Base-by-base conservation (phyloP, 23 tunicate species). In the Botrylloides violaceus region DNA sequence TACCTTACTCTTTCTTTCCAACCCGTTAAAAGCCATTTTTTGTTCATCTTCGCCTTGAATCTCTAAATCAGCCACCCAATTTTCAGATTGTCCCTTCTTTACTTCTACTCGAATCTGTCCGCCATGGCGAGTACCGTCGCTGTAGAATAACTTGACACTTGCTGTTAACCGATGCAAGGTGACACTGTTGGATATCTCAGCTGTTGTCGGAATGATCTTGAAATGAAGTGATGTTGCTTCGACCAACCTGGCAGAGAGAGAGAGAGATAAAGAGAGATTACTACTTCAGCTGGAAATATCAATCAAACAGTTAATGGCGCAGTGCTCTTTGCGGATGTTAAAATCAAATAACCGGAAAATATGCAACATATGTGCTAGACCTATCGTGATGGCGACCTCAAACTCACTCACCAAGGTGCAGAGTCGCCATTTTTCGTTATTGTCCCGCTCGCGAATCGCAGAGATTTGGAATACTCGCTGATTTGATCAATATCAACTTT, bases 381-480 rank as follows among this genome's bases (percentile, higher is more conserved):
- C 28, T 20, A 23, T 9, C 1, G 4, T 6, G 7, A 68, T 35
- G 64, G 24, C 20, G 2, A n/a, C n/a, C n/a, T n/a, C n/a, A n/a
- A n/a, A n/a, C n/a, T n/a, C n/a, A n/a, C 80, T 62, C 20, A 78
- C 64, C 66, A 82, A 58, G 76, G 60, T 31, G 34, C 33, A 3
- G 38, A 15, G 23, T 77, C 59, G 57, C 20, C 57, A 3, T 35
- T 38, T 26, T 35, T 43, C 7, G 66, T 58, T 29, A 85, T 59
- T 1, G 94, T 39, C 34, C 94, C 94, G 59, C 94, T 85, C 49
- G 79, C 56, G 26, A 75, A 49, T 31, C 75, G 50, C 7, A 85
- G 73, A 2, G 66, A 70, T 3, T 36, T 3, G 50, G 76, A 74
- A 49, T 66, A 60, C 33, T 79, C 71, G 23, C 76, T 66, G 4